These are phyloP conservation scores for Tribolium freemani DNA, from an alignment of 2,888 invertebrate species.

Conservation along the genomic window DNA sequence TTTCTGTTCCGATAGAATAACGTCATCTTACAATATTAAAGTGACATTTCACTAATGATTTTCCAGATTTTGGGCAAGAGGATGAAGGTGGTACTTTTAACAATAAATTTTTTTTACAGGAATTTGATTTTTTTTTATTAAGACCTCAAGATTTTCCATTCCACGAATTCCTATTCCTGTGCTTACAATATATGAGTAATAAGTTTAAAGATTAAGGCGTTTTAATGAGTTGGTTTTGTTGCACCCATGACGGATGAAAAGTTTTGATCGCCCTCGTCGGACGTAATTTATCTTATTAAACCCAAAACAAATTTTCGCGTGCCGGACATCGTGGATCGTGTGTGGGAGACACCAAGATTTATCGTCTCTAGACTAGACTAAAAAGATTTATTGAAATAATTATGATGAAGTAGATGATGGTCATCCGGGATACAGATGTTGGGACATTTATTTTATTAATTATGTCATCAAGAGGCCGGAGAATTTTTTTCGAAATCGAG, in stretches of 20 bases:
- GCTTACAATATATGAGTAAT: not conserved
- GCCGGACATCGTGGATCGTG: conserved; percentile 51
- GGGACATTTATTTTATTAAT: conserved; percentile 40
- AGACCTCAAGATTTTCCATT: not conserved
- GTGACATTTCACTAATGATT: not conserved
- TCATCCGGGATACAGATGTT: conserved; percentile 51
- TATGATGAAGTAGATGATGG: conserved; percentile 46
- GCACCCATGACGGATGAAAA: not conserved
- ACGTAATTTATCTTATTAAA: conserved; percentile 8
- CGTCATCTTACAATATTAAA: not conserved
- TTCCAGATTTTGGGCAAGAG: not conserved
- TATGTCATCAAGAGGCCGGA: conserved; percentile 19
- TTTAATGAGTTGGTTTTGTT: not conserved
- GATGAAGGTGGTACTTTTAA: not conserved
- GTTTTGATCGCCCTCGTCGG: not conserved
- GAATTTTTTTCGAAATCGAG: conserved; percentile 2
- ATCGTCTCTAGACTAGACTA: conserved; percentile 48
- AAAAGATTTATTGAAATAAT: conserved; percentile 53
- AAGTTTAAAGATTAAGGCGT: not conserved
- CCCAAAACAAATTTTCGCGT: conserved; percentile 46
- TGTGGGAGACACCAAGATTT: conserved; percentile 52
- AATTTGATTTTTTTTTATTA: not conserved
- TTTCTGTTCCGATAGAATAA: not conserved
- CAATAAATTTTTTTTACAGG: not conserved
- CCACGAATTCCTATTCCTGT: not conserved